Conservation (phyloP, 1,140 invertebrate genomes). For the Tribolium castaneum region DNA sequence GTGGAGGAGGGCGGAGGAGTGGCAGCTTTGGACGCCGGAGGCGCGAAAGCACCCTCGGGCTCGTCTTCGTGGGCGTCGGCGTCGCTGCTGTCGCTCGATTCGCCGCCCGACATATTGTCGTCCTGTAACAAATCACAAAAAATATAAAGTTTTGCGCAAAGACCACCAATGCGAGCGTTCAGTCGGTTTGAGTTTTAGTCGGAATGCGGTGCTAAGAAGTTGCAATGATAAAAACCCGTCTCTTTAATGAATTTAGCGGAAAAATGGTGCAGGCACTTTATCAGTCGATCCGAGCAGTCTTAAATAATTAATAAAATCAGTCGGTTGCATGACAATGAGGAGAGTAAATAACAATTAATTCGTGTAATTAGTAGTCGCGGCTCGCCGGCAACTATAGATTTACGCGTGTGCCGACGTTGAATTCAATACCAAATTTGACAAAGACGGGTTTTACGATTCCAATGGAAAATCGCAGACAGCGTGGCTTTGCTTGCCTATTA, state of each 20-base stretch:
- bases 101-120: constrained; percentile 60
- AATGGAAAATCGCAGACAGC: constrained; percentile 64
- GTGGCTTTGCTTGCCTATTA: constrained; percentile 64
- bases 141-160: constrained; percentile 3
- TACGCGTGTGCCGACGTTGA: constrained; percentile 60
- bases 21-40: constrained; percentile 37
- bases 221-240: constrained; percentile 1
- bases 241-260: constrained; percentile 11
- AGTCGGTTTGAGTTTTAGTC: neutral
- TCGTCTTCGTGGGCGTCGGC: constrained; percentile 56
- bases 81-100: constrained; percentile 61
- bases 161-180: neutral
- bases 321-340: constrained; percentile 41
- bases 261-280: constrained; percentile 15
- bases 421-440: constrained; percentile 64
- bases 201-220: neutral
- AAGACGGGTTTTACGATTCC: constrained; percentile 62
- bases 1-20: neutral
- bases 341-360: constrained; percentile 62
- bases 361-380: constrained; percentile 62
- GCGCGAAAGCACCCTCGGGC: constrained; percentile 47
- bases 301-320: constrained; percentile 28
- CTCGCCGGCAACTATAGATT: constrained; percentile 57
- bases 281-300: neutral
- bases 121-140: constrained; percentile 55